phyloP scores from a whole-genome alignment of 2,797 vertebrate genomes.

The Chaenodraco wilsoni region DNA sequence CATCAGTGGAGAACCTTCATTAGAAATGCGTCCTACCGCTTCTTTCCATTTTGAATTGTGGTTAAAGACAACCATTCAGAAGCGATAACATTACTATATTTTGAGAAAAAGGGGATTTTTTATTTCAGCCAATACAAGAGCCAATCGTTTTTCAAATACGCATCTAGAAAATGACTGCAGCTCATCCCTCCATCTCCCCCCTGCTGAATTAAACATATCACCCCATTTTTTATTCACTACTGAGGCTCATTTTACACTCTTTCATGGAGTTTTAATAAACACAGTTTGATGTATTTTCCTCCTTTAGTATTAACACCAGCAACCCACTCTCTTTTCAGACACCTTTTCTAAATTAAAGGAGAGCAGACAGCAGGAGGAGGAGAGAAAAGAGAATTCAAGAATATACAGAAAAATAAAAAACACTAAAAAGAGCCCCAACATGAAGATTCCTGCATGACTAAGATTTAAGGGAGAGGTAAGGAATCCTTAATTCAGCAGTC shows the following conservation, averaged over 20 bases:
- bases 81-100: conserved; percentile 40
- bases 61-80: conserved; percentile 36
- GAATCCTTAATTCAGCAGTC: conserved; percentile 39
- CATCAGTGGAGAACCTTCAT: conserved; percentile 64
- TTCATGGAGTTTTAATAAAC: conserved; percentile 38
- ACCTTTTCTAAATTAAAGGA: conserved; percentile 25
- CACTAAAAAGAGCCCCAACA: conserved; percentile 27
- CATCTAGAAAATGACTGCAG: conserved; percentile 43
- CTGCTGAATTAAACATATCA: conserved; percentile 23
- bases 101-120: conserved; percentile 19
- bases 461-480: conserved; percentile 22
- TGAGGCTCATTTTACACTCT: conserved; percentile 37
- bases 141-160: conserved; percentile 26
- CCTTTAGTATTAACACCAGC: conserved; percentile 20
- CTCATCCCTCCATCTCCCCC: conserved; percentile 17
- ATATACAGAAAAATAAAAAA: conserved; percentile 28
- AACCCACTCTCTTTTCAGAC: conserved; percentile 26
- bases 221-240: conserved; percentile 31
- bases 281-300: conserved; percentile 15
- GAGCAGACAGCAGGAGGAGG: conserved; percentile 4
- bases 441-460: conserved; percentile 49
- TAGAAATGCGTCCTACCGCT: conserved; percentile 57
- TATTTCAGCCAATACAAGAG: conserved; percentile 25
- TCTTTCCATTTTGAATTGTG: conserved; percentile 52
- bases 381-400: conserved; percentile 25